These are phyloP conservation scores for Macrostomum lignano DNA, from an alignment of 1,140 invertebrate genomes.

Conservation along the genomic window DNA sequence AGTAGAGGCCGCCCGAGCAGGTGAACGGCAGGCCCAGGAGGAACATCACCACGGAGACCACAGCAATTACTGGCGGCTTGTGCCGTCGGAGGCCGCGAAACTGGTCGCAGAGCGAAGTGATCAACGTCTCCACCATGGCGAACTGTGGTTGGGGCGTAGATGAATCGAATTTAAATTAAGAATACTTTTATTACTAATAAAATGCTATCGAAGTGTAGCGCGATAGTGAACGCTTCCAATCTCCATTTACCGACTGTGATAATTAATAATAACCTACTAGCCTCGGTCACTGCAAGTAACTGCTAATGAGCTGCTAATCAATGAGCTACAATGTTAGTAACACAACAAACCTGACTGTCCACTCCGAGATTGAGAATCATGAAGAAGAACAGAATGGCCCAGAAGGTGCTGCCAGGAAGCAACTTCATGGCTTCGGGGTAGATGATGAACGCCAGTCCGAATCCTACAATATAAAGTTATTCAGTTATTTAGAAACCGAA, in stretches of 20 bases:
- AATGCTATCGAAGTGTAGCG: too few species aligned
- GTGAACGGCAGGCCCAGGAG: conserved; percentile 18
- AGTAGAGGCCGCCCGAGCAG: conserved; percentile 40
- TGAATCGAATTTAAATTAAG: too few species aligned
- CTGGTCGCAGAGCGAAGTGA: conserved; percentile 42
- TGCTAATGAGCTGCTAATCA: too few species aligned
- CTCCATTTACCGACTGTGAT: too few species aligned
- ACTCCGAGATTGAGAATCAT: conserved; percentile 15
- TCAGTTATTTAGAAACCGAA: conserved; percentile 7
- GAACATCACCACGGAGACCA: conserved; percentile 12
- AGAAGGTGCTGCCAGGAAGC: conserved; percentile 44
- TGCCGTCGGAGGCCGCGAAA: conserved; percentile 30
- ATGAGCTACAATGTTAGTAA: conserved; percentile 3
- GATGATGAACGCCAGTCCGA: conserved; percentile 50
- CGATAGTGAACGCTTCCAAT: too few species aligned
- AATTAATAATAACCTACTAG: too few species aligned
- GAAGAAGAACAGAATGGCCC: conserved; percentile 52
- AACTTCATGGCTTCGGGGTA: conserved; percentile 52
- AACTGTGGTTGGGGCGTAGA: too few species aligned
- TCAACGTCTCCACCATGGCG: conserved; percentile 47
- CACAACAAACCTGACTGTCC: conserved; percentile 10
- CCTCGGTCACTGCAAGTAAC: too few species aligned
- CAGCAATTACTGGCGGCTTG: conserved; percentile 13
- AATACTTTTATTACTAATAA: too few species aligned
- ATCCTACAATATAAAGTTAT: conserved; percentile 31